These are phyloP conservation scores for Parazoanthus atlanticus DNA, from an alignment of 92 coral and sea anemone species.

Conservation along the genomic window DNA sequence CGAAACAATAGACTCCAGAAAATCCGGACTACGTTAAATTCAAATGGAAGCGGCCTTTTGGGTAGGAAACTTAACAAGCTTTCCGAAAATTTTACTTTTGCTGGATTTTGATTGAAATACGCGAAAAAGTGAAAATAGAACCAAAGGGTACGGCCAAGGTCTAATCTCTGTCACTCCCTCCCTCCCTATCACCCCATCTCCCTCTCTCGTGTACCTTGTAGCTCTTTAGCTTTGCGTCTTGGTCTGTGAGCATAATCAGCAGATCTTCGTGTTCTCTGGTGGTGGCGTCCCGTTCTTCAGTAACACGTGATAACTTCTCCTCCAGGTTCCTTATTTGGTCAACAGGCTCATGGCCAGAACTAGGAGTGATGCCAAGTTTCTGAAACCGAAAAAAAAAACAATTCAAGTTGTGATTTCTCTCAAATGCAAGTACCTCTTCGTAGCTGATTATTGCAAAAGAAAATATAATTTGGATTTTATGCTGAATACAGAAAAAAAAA, in stretches of 20 bases:
- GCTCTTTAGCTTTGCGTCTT: constrained; percentile 67
- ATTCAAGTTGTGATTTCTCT: neutral
- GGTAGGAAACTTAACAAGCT: too few species aligned
- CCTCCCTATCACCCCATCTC: too few species aligned
- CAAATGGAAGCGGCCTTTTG: too few species aligned
- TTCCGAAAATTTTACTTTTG: too few species aligned
- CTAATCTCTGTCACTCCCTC: neutral
- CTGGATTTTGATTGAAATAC: too few species aligned
- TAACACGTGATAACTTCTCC: constrained; percentile 54
- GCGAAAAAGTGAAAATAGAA: too few species aligned
- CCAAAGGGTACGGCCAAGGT: neutral
- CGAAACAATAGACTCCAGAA: too few species aligned
- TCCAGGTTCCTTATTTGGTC: constrained; percentile 71
- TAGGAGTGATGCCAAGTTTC: constrained; percentile 28
- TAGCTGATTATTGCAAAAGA: too few species aligned
- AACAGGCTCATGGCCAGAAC: constrained; percentile 39
- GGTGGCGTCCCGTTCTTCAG: constrained; percentile 63
- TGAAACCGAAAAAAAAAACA: neutral
- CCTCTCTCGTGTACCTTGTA: constrained; percentile 68
- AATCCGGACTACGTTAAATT: too few species aligned
- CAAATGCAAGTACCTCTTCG: neutral
- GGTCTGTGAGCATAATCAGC: constrained; percentile 88
- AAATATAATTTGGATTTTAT: too few species aligned
- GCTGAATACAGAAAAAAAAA: too few species aligned
- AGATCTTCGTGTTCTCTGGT: constrained; percentile 88